Evolutionary conservation across 35 echinoderm and acorn worm genomes (phyloP), one percentile per base, ranked within the genome.

Genomic region (Ophioderma brevispina): DNA sequence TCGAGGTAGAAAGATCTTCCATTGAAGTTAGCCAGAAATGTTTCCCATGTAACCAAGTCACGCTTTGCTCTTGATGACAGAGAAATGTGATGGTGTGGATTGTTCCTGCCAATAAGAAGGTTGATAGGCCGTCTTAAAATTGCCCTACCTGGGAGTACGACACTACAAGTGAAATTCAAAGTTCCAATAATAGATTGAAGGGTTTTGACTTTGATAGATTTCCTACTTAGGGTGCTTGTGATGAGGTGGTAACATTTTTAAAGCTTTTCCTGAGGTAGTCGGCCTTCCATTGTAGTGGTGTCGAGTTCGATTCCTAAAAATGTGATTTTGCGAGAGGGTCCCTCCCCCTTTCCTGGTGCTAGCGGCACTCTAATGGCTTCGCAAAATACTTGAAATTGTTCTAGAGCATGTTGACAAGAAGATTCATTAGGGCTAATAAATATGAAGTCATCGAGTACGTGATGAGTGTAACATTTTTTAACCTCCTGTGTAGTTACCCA

Each of bases 291-390:
- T 34, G 70, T 34, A 17, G 59, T 38, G 0, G 64, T 37, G 64
- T 87, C 90, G 30, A 92, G 35, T 17, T 87, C 90, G 5, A 92
- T 52, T 23, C 90, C 90, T 13, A 78, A 49, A 39, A 80, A 86
- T 0, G 83, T 79, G 25, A 92, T 33, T 1, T 30, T 38, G 5
- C 18, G 78, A 0, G 25, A 23, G 5, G 82, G 90, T 10, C 82
- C 84, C 38, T 80, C 90, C 0, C 82, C 86, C 40, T 87, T 92
- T 31, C 82, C 88, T 31, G 35, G 50, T 0, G 42, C 88, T 0
- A 82, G 37, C 0, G 81, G 81, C 6, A 83, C 46, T 1, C 81
- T 40, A 0, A 83, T 0, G 6, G 0, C 32, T 15, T 83, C 1
- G 28, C 38, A 28, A 0, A 83, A 13, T 6, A 1, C 32, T 49